Conservation (phyloP, 2,888 invertebrate species). For the Mellilla xanthometata region DNA sequence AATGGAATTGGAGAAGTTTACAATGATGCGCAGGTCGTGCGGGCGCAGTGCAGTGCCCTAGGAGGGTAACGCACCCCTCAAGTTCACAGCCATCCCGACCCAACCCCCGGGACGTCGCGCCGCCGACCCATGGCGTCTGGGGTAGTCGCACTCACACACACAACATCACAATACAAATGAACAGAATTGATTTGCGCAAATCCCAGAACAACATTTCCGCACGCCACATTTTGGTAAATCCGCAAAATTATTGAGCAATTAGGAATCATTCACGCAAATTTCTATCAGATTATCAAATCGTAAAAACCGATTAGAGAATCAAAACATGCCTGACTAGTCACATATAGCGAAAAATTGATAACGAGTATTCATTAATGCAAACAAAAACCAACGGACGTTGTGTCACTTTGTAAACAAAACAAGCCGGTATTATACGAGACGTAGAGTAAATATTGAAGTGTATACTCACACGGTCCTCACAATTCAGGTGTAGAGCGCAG, state of each 20-base stretch:
- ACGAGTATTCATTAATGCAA: conserved; percentile 7
- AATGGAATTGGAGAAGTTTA: conserved; percentile 21
- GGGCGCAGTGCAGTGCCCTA: conserved; percentile 47
- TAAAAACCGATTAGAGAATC: conserved; percentile 14
- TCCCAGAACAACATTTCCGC: conserved; percentile 19
- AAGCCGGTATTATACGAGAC: conserved; percentile 36
- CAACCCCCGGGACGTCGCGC: conserved; percentile 60
- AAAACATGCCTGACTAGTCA: conserved; percentile 8
- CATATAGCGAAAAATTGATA: conserved; percentile 20
- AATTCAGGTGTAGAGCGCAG: conserved; percentile 47
- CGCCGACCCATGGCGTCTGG: conserved; percentile 40
- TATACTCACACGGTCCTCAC: conserved; percentile 50
- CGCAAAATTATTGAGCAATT: conserved; percentile 2
- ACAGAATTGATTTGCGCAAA: conserved; percentile 44
- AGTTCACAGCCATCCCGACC: conserved; percentile 69
- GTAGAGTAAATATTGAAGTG: conserved; percentile 42
- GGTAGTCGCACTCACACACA: conserved; percentile 47
- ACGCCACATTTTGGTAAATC: not conserved
- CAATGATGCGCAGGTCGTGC: conserved; percentile 45
- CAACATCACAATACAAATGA: conserved; percentile 41
- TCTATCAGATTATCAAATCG: conserved; percentile 13
- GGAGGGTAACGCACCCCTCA: conserved; percentile 79
- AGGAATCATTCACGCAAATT: conserved; percentile 16
- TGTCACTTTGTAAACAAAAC: conserved; percentile 38
- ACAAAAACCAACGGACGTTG: conserved; percentile 9